phyloP scores from a whole-genome alignment of 2,113 vertebrate genomes.

The Chaetorhynchus papuensis region DNA sequence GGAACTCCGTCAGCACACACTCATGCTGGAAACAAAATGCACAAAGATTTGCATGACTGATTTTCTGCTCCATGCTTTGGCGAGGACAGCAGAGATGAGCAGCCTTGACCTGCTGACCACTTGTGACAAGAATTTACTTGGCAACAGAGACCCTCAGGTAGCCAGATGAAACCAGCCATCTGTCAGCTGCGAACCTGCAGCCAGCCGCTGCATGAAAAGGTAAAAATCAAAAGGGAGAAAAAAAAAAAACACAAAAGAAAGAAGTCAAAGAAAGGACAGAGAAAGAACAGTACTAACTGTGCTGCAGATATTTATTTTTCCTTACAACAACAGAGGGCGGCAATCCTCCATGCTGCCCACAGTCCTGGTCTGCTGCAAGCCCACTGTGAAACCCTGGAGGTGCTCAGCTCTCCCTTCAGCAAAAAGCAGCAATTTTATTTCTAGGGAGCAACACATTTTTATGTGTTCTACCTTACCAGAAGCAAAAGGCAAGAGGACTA shows the following conservation, averaged over 20 bases:
- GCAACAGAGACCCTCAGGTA: background rate
- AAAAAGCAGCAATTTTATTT: background rate
- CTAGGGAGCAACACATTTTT: background rate
- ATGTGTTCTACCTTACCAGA: background rate
- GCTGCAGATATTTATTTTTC: background rate
- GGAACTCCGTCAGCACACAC: background rate
- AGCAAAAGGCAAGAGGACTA: background rate
- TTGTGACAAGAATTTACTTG: conserved; percentile 14
- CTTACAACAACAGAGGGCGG: conserved; percentile 66
- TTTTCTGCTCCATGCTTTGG: background rate
- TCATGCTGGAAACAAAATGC: background rate
- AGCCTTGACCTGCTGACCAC: background rate
- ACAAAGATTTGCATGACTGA: conserved; percentile 25
- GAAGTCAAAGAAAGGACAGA: background rate
- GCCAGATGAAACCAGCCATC: conserved; percentile 34
- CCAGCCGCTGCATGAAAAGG: background rate
- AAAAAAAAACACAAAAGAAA: background rate
- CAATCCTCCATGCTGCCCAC: background rate
- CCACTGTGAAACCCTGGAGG: accelerated
- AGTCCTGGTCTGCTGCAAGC: background rate
- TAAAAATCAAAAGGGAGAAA: background rate
- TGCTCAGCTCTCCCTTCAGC: background rate
- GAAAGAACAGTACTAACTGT: background rate
- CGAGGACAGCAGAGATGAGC: background rate
- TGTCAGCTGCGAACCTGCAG: background rate